Conservation (phyloP, 35 echinoderm and acorn worm species). For the Eucidaris tribuloides region DNA sequence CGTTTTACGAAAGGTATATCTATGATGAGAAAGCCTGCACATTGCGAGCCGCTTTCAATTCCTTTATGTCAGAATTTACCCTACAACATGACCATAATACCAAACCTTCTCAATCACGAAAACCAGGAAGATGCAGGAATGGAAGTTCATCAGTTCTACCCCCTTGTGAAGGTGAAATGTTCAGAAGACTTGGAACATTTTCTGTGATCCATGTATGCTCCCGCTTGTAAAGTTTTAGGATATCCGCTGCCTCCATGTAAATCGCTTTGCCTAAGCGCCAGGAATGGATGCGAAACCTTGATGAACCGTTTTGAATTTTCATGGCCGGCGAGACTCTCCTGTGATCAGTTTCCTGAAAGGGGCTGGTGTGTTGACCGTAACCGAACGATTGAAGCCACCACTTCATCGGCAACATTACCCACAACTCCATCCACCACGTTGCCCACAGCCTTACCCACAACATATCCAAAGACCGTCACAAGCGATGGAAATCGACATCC, state of each 20-base stretch:
- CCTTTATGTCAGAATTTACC: too few species aligned
- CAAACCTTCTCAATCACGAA: constrained; percentile 89
- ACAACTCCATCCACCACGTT: too few species aligned
- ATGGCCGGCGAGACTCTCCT: constrained; percentile 83
- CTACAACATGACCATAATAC: constrained; percentile 94
- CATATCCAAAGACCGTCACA: too few species aligned
- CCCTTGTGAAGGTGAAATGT: constrained; percentile 94
- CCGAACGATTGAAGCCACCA: too few species aligned
- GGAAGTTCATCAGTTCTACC: constrained; percentile 96
- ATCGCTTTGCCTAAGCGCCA: constrained; percentile 80
- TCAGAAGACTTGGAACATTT: constrained; percentile 91
- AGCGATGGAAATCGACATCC: too few species aligned
- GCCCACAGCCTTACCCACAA: too few species aligned
- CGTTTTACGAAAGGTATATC: too few species aligned
- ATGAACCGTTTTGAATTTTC: constrained; percentile 97
- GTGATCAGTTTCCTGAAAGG: constrained; percentile 74
- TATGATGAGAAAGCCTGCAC: too few species aligned
- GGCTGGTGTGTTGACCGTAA: constrained; percentile 89
- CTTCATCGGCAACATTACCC: too few species aligned
- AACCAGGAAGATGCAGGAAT: constrained; percentile 91
- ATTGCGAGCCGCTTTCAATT: too few species aligned
- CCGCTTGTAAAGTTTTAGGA: constrained; percentile 69
- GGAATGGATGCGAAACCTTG: constrained; percentile 82
- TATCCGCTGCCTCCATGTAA: constrained; percentile 79
- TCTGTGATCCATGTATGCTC: constrained; percentile 96